Percentiles rank a stretch among this genome's conserved stretches.
phyloP scores from a whole-genome alignment of 2,888 invertebrate genomes.

The Falcaria lacertinaria region DNA sequence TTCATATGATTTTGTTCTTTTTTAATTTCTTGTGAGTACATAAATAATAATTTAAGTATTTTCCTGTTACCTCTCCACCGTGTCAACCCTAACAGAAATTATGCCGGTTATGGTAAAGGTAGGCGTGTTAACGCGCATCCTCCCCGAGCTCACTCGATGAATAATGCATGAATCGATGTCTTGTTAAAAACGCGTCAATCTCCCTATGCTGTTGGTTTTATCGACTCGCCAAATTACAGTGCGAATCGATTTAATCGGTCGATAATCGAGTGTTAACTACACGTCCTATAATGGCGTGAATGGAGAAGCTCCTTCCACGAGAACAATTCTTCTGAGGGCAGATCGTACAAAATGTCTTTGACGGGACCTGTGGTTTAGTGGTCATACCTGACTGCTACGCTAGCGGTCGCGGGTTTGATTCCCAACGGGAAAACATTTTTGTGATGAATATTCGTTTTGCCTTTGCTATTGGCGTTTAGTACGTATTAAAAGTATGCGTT shows the following conservation, averaged over 20 bases:
- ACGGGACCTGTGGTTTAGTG: too few relatives aligned
- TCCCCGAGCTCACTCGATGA: conserved; percentile 43
- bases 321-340: too few relatives aligned
- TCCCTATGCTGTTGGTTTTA: conserved; percentile 61
- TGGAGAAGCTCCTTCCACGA: not conserved
- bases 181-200: conserved; percentile 74
- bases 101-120: conserved; percentile 30
- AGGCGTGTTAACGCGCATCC: conserved; percentile 64
- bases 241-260: conserved; percentile 36
- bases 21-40: too few relatives aligned
- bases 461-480: too few relatives aligned
- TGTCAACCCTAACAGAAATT: conserved; percentile 41
- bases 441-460: too few relatives aligned
- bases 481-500: too few relatives aligned
- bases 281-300: not conserved
- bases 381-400: too few relatives aligned
- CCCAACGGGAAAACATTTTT: too few relatives aligned
- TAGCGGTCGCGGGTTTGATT: too few relatives aligned
- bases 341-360: too few relatives aligned
- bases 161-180: conserved; percentile 60
- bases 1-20: too few relatives aligned
- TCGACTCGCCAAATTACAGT: conserved; percentile 46
- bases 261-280: conserved; percentile 9
- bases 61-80: conserved; percentile 6
- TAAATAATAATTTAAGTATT: too few relatives aligned